Conservation (phyloP, 2,113 vertebrate species). For the Machaerirhynchus nigripectus region DNA sequence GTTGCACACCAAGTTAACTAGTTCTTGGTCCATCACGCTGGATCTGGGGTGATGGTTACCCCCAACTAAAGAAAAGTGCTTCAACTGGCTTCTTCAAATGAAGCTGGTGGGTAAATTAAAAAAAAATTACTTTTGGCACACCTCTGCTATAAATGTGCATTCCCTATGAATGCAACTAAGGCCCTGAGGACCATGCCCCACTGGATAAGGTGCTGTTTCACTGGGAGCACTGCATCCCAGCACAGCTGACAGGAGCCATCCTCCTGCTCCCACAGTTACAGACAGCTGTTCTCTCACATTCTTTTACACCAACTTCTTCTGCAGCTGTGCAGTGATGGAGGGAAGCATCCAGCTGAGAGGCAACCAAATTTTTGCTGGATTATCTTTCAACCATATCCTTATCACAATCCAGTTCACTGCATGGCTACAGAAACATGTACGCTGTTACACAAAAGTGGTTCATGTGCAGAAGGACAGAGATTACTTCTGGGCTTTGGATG, state of each 20-base stretch:
- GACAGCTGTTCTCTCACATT: not conserved
- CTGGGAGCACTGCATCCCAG: not conserved
- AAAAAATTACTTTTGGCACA: not conserved
- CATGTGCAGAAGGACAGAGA: not conserved
- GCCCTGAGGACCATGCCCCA: not conserved
- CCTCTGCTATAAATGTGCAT: not conserved
- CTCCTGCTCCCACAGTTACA: not conserved
- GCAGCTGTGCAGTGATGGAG: not conserved
- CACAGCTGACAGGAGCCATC: not conserved
- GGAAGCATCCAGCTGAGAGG: not conserved
- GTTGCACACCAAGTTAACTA: not conserved
- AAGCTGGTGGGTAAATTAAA: not conserved
- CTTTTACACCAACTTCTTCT: not conserved
- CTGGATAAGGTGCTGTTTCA: not conserved
- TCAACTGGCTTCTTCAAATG: not conserved
- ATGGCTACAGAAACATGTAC: not conserved
- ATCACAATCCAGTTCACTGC: not conserved
- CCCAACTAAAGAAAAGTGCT: not conserved
- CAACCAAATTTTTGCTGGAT: not conserved
- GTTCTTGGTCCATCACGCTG: not conserved
- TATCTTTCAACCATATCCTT: not conserved
- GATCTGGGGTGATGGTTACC: not conserved
- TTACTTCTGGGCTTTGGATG: not conserved
- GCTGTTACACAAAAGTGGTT: not conserved
- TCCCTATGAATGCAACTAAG: rapidly evolving